Evolutionary conservation across 2,797 vertebrate species (phyloP), one percentile per base, ranked within the genome.

Genomic region (Poecilia velifera): DNA sequence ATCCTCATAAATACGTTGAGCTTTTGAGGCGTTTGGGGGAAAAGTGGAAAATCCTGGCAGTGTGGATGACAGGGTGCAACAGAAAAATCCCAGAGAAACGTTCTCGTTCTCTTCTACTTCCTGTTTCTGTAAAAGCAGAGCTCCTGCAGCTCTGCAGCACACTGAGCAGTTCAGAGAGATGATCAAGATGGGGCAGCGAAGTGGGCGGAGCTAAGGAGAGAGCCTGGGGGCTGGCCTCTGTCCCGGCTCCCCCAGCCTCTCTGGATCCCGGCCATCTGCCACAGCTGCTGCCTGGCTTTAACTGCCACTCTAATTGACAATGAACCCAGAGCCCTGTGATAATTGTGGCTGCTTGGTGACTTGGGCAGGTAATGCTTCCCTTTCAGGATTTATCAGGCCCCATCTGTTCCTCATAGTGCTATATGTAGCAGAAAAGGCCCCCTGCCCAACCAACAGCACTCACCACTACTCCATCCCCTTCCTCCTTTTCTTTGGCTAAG

Each of bases 211-310:
- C 85, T 79, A 79, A 74, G 84, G 89, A 90, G 86, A 78, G 87
- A 93, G 94, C 96, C 94, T 95, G 91, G 92, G 94, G 94, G 89
- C 95, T 97, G 97, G 97, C 97, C 94, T 85, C 82, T 91, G 91
- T 97, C 97, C 96, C 95, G 90, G 94, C 95, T 96, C 95, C 95
- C 96, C 95, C 91, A 90, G 95, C 94, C 94, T 95, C 94, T 93
- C 96, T 97, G 97, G 97, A 98, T 95, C 95, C 64, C 76, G 83
- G 97, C 97, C 97, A 98, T 98, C 97, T 98, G 97, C 96, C 97
- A 96, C 97, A 97, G 96, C 97, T 98, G 97, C 96, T 96, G 96
- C 96, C 95, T 96, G 81, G 86, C 96, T 93, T 89, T 95, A 90
- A 89, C 97, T 97, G 96, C 96, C 96, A 96, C 95, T 97, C 96